Conservation (phyloP, 2,888 invertebrate genomes). For the Herminia tarsipennalis region DNA sequence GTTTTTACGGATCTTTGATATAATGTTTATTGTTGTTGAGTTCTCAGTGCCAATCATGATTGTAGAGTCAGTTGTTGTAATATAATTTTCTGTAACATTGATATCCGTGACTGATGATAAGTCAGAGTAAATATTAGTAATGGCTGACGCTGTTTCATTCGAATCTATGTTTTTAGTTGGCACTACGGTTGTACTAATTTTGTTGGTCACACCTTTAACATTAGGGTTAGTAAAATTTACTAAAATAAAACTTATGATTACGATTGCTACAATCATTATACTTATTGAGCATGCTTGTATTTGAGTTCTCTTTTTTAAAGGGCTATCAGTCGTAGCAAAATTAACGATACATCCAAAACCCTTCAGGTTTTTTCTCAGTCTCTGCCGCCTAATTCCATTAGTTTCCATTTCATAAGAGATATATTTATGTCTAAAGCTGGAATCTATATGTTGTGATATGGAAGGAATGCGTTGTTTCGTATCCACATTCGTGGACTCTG, state of each 20-base stretch:
- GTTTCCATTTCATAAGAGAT: constrained; percentile 66
- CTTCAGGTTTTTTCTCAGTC: constrained; percentile 78
- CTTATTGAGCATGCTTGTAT: constrained; percentile 84
- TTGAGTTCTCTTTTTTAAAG: constrained; percentile 78
- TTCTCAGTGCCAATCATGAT: constrained; percentile 51
- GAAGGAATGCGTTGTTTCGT: constrained; percentile 70
- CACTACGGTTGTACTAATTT: constrained; percentile 77
- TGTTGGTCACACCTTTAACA: constrained; percentile 66
- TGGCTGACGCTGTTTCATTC: constrained; percentile 66
- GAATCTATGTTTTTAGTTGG: constrained; percentile 67
- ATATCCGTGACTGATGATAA: constrained; percentile 43
- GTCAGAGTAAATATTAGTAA: constrained; percentile 58
- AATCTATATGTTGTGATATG: constrained; percentile 76
- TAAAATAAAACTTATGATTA: constrained; percentile 81
- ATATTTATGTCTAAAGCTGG: constrained; percentile 72
- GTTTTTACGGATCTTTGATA: constrained; percentile 76
- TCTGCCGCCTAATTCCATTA: constrained; percentile 59
- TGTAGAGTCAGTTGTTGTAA: constrained; percentile 49
- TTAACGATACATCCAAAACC: constrained; percentile 79
- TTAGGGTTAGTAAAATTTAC: constrained; percentile 79
- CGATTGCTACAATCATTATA: constrained; percentile 81
- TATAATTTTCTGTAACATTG: constrained; percentile 42
- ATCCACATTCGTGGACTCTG: constrained; percentile 41
- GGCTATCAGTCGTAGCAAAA: constrained; percentile 74
- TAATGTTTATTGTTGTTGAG: constrained; percentile 55